Evolutionary conservation across 2,113 vertebrate species (phyloP).

Genomic region (Semnornis frantzii): DNA sequence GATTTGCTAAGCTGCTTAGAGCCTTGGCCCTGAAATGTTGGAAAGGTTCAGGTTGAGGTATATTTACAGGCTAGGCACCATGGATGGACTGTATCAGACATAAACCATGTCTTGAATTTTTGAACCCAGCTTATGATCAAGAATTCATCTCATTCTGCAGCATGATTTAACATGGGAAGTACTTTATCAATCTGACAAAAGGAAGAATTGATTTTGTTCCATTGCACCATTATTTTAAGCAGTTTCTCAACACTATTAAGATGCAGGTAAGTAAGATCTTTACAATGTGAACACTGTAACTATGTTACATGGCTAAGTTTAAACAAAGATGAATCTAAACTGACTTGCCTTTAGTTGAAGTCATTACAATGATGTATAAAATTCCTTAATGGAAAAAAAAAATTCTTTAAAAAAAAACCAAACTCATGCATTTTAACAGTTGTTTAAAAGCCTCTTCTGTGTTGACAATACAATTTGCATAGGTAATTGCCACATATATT

Average conservation of each 20-base stretch:
- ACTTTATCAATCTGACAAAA: not conserved
- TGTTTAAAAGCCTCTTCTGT: not conserved
- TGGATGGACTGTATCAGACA: not conserved
- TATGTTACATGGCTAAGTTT: not conserved
- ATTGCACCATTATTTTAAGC: not conserved
- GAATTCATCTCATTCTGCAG: not conserved
- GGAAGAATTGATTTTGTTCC: not conserved
- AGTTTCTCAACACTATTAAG: not conserved
- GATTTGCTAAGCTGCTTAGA: constrained; percentile 73
- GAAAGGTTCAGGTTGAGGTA: constrained; percentile 24
- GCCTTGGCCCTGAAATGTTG: constrained; percentile 1
- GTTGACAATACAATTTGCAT: not conserved
- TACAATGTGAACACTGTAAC: not conserved
- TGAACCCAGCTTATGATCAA: not conserved
- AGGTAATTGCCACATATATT: not conserved
- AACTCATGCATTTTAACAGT: not conserved
- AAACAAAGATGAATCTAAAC: not conserved
- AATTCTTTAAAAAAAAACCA: too few species aligned
- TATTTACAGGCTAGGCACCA: not conserved
- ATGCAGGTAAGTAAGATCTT: constrained; percentile 44
- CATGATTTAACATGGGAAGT: not conserved
- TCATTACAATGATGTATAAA: not conserved
- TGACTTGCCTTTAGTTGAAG: not conserved
- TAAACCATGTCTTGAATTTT: not conserved
- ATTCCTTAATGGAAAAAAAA: not conserved